Base-by-base conservation (phyloP, 2,888 invertebrate genomes). In the Merodon equestris region DNA sequence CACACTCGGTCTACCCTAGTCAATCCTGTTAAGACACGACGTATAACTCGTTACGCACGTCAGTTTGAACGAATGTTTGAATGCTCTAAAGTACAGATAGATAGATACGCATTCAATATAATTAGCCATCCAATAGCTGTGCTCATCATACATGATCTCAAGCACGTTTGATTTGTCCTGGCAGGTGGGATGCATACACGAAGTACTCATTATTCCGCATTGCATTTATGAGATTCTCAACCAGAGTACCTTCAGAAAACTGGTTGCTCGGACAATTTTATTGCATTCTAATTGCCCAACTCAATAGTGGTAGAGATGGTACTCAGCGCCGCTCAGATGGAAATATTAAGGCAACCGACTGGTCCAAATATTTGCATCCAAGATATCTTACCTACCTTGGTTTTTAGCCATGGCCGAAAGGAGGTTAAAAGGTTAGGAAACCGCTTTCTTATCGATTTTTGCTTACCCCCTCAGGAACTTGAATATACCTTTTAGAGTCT, bases 41-140 rank as follows among this genome's bases (percentile, higher is more conserved):
- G 3, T 4, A 4, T 2, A 27, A 27, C 27, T 27, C 7, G 3
- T 64, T 70, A 15, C 53, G 18, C 54, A 60, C 73, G 61, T 73
- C 77, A 77, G 51, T 77, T 73, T n/a, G n/a, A n/a, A n/a, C n/a
- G n/a, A n/a, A n/a, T n/a, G 73, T 77, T 73, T 77, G 67, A 77
- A 77, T 77, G 61, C 70, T 57, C 60, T 66, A 63, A 53, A 72
- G 56, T 56, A 36, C 58, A 61, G 53, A 77, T 77, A 73, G 73
- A 77, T 63, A 61, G 53, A 77, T 77, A 73, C 67, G 73, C 57
- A 72, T 77, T 77, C 76, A 36, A 77, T 77, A 72, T 72, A 77
- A 77, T 75, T 70, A 75, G 48, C 51, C 27, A 7, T 27, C 27
- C n/a, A n/a, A n/a, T n/a, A n/a, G n/a, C n/a, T n/a, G n/a, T n/a